A percentile compares a stretch with the other conserved stretches of the same genome.
Evolutionary conservation across 92 coral and sea anemone species (phyloP).

Genomic region (Ricordea florida): DNA sequence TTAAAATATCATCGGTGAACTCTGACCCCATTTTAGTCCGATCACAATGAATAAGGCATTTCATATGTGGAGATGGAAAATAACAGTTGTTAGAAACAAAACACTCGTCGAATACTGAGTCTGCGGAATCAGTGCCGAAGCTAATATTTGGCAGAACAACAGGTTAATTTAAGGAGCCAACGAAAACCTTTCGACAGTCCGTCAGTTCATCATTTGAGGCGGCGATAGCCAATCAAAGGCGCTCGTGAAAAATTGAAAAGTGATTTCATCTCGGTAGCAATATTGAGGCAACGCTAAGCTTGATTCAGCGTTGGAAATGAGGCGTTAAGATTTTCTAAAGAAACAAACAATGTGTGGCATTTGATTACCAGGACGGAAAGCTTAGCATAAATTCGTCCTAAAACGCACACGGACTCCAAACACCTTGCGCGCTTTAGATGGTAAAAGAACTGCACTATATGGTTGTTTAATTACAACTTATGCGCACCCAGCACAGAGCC

Average conservation of each 20-base stretch:
- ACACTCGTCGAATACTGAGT: slow-evolving; percentile 3
- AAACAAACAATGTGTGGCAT: slow-evolving; percentile 16
- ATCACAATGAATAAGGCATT: neutral
- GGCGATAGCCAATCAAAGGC: neutral
- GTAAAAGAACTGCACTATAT: neutral
- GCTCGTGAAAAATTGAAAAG: slow-evolving; percentile 13
- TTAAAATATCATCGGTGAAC: neutral
- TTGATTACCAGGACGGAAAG: neutral
- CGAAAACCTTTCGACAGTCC: neutral
- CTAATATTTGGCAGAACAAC: slow-evolving; percentile 9
- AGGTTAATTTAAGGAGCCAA: neutral
- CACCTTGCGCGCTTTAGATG: slow-evolving; percentile 32
- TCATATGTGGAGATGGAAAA: neutral
- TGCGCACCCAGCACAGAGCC: slow-evolving; percentile 1
- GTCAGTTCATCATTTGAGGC: neutral
- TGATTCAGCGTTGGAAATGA: slow-evolving; percentile 25
- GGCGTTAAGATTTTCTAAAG: slow-evolving; percentile 25
- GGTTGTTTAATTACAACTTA: neutral
- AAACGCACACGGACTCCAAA: neutral
- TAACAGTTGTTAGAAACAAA: slow-evolving; percentile 11
- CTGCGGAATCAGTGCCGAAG: slow-evolving; percentile 30
- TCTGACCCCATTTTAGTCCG: neutral
- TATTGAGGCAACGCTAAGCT: slow-evolving; percentile 12
- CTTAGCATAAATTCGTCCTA: slow-evolving; percentile 11
- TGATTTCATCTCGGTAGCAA: neutral